Evolutionary conservation across 2,113 vertebrate species (phyloP).

Genomic region (Rhynchomys soricoides): DNA sequence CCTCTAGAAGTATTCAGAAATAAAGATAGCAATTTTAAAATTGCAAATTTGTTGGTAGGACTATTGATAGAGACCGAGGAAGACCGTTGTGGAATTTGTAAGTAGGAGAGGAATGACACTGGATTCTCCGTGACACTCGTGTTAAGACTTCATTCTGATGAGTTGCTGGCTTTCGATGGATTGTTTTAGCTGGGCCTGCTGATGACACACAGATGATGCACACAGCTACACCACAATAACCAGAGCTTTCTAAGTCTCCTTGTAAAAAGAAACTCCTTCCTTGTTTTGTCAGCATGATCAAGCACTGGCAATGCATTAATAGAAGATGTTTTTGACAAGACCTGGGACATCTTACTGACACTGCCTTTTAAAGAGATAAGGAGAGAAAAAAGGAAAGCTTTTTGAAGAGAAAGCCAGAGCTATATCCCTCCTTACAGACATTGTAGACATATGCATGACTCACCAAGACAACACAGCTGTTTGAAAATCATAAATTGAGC

Average conservation of each 20-base stretch:
- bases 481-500: slow-evolving; percentile 15
- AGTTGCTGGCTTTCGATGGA: neutral
- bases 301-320: neutral
- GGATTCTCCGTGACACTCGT: neutral
- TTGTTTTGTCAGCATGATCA: slow-evolving; percentile 16
- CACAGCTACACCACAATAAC: slow-evolving; percentile 1
- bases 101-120: neutral
- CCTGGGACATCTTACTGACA: neutral
- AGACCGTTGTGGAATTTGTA: neutral
- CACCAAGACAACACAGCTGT: neutral
- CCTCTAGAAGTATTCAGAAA: neutral
- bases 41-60: neutral
- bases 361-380: neutral
- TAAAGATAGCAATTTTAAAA: neutral
- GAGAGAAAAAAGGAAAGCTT: slow-evolving; percentile 4
- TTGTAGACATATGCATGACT: neutral
- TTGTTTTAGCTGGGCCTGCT: neutral
- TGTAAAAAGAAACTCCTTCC: neutral
- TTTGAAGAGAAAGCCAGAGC: neutral
- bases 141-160: neutral
- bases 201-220: neutral
- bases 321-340: slow-evolving; percentile 36
- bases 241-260: neutral
- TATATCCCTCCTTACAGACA: neutral
- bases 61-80: neutral